Base-by-base conservation (phyloP, 2,113 vertebrate species). In the Leptobrachium ailaonicum region DNA sequence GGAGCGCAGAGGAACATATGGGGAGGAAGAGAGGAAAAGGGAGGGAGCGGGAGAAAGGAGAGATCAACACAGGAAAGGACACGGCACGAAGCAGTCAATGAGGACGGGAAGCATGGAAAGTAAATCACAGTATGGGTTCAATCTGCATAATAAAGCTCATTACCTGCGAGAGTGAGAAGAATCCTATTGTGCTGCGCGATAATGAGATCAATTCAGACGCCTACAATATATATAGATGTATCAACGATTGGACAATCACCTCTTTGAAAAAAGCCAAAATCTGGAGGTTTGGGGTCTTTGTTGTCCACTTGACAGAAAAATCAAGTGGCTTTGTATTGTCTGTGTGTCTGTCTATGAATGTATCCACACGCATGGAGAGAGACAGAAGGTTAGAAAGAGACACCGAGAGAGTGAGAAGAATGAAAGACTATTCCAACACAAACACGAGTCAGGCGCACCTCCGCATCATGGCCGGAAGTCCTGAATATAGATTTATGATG, bases 141-240 rank as follows among this genome's bases (percentile, higher is more conserved):
- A 60, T 60, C 56, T 60, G 13, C 56, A 60, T 60, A 60, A 60
- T 60, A 60, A 60, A 60, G 56, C 56, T 60, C 56, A 60, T 60
- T 60, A 60, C 13, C 10, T 10, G 13, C 8, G 10, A 14, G 56
- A 60, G 56, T 60, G 56, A 60, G 56, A 60, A 60, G 13, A 60
- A 13, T 60, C 10, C 56, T 60, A 60, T 60, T 60, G 10, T 12
- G 56, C 56, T 60, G 13, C 13, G 56, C 13, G 56, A 60, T 14
- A 60, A 60, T 60, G 56, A 60, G 56, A 60, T 60, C 56, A 60
- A 60, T 60, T 60, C 13, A 60, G 56, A 50, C 47, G 1, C 56
- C 9, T 60, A 12, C 47, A 4, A 8, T 50, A 50, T 1, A 32
- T 8, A 50, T 50, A 50, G 47, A 50, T 50, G 20, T 50, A 8